These are phyloP conservation scores for Sterna hirundo DNA, from an alignment of 2,113 vertebrate species.

Conservation along the genomic window DNA sequence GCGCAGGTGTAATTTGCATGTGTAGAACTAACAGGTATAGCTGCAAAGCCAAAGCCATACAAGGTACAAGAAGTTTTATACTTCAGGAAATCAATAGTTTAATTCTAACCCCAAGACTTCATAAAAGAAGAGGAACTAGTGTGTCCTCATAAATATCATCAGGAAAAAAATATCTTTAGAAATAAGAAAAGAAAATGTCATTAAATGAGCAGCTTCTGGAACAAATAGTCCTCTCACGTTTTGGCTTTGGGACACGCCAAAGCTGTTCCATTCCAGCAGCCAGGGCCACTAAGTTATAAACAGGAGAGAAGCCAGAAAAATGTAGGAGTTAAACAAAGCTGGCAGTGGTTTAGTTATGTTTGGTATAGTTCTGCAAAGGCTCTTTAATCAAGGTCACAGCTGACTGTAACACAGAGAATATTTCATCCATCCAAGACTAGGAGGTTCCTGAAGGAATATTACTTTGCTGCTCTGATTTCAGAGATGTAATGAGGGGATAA, in stretches of 20 bases:
- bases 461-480: neutral
- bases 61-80: neutral
- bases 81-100: neutral
- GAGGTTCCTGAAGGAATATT: neutral
- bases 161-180: neutral
- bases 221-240: neutral
- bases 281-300: neutral
- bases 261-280: neutral
- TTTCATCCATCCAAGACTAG: neutral
- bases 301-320: neutral
- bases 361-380: neutral
- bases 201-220: neutral
- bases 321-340: neutral
- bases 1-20: accelerated
- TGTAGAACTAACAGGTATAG: accelerated
- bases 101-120: neutral
- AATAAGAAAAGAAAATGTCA: neutral
- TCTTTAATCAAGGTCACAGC: neutral
- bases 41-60: neutral
- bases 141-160: neutral
- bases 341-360: neutral
- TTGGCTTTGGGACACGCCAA: neutral
- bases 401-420: neutral
- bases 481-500: neutral
- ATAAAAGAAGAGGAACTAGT: neutral